Evolutionary conservation across 1,140 invertebrate species (phyloP).

Genomic region (Pissodes strobi): DNA sequence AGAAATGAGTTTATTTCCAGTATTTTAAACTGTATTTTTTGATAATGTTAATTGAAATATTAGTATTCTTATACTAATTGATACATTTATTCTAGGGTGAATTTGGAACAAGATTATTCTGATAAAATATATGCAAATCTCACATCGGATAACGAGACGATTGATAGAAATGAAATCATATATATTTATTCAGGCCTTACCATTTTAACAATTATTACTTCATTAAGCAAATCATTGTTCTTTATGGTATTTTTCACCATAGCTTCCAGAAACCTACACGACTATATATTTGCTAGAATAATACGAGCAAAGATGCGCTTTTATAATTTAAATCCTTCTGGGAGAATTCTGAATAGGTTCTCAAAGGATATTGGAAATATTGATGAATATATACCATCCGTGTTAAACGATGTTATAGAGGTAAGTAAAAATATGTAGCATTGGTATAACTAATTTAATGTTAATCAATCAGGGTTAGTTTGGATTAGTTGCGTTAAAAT

Average conservation of each 20-base stretch:
- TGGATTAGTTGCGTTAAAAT: too few relatives aligned
- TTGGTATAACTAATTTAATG: background rate
- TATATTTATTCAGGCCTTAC: conserved; percentile 63
- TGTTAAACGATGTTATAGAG: conserved; percentile 47
- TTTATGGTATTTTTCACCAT: conserved; percentile 47
- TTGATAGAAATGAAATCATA: conserved; percentile 48
- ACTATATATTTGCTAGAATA: conserved; percentile 66
- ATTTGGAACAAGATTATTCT: conserved; percentile 49
- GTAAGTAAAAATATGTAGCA: conserved; percentile 29
- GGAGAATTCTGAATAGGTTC: conserved; percentile 61
- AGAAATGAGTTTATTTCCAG: too few relatives aligned
- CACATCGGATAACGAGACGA: conserved; percentile 31
- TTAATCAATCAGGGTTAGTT: background rate
- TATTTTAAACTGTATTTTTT: too few relatives aligned
- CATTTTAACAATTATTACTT: conserved; percentile 63
- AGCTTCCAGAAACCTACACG: conserved; percentile 61
- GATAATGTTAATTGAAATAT: too few relatives aligned
- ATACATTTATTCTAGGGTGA: too few relatives aligned
- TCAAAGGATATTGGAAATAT: conserved; percentile 60
- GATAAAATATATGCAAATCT: conserved; percentile 30
- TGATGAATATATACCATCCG: conserved; percentile 51
- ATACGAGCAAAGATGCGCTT: conserved; percentile 64
- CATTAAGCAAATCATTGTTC: conserved; percentile 49
- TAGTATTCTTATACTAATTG: too few relatives aligned
- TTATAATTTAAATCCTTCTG: conserved; percentile 64